Conservation (phyloP, 2,797 vertebrate species). For the Xyrichtys novacula region DNA sequence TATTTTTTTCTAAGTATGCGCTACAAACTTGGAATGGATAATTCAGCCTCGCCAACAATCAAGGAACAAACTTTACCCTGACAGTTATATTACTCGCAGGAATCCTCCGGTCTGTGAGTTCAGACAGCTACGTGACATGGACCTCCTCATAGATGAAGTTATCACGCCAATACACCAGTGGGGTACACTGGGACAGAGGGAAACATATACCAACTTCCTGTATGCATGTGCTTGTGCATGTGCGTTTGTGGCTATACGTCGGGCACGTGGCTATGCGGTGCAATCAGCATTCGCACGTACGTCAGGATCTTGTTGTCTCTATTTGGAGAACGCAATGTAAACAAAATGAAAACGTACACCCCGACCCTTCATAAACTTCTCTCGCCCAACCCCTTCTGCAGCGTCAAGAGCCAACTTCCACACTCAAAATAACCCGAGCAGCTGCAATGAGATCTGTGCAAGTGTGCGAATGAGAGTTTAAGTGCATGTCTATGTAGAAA, state of each 20-base stretch:
- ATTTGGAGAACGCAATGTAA: slow-evolving; percentile 61
- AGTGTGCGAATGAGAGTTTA: slow-evolving; percentile 6
- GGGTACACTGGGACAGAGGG: background rate
- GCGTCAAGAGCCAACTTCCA: slow-evolving; percentile 45
- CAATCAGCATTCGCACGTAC: background rate
- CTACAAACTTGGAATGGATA: slow-evolving; percentile 50
- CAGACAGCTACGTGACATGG: background rate
- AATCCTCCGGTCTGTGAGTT: slow-evolving; percentile 3
- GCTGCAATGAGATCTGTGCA: slow-evolving; percentile 47
- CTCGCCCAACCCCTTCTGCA: slow-evolving; percentile 18
- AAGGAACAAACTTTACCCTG: slow-evolving; percentile 15
- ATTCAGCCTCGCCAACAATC: slow-evolving; percentile 26
- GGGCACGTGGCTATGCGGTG: slow-evolving; percentile 13
- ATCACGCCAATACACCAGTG: background rate
- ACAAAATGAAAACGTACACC: slow-evolving; percentile 68
- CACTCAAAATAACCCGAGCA: slow-evolving; percentile 67
- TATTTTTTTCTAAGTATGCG: slow-evolving; percentile 53
- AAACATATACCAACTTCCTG: background rate
- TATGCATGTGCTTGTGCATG: background rate
- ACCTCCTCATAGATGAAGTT: background rate
- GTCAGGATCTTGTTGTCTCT: slow-evolving; percentile 27
- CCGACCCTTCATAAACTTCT: slow-evolving; percentile 42
- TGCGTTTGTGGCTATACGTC: slow-evolving; percentile 8
- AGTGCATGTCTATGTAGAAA: slow-evolving; percentile 1
- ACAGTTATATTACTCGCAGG: background rate